Evolutionary conservation across 2,113 vertebrate species (phyloP).

Genomic region (Vanacampus margaritifer): DNA sequence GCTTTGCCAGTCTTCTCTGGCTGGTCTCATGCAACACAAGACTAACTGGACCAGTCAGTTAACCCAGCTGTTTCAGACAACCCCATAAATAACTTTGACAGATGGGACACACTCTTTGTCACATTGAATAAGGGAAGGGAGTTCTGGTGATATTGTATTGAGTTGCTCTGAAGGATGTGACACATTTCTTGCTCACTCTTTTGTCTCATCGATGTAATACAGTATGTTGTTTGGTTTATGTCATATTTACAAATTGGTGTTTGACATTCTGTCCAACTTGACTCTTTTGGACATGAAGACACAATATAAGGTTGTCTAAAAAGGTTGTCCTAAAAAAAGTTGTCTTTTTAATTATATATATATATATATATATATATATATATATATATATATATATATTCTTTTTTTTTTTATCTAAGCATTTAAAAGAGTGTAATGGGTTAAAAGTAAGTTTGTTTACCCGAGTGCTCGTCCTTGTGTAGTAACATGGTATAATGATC

Average conservation of each 20-base stretch:
- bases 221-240: too few species aligned
- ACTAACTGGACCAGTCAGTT: constrained; percentile 12
- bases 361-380: too few species aligned
- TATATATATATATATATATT: too few species aligned
- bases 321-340: too few species aligned
- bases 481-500: not conserved
- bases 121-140: not conserved
- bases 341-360: too few species aligned
- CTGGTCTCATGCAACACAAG: not conserved
- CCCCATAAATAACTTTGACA: not conserved
- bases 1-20: not conserved
- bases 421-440: not conserved
- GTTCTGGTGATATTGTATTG: not conserved
- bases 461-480: too few species aligned
- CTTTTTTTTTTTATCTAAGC: not conserved
- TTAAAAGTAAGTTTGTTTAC: too few species aligned
- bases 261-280: too few species aligned
- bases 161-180: not conserved
- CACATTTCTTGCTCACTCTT: too few species aligned
- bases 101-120: not conserved
- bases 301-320: not conserved
- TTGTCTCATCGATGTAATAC: too few species aligned
- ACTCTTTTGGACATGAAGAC: not conserved
- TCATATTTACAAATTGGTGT: too few species aligned
- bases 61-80: constrained; percentile 3